These are phyloP conservation scores for Caenorhabditis sp. DNA, from an alignment of 2,888 invertebrate species.

Conservation along the genomic window DNA sequence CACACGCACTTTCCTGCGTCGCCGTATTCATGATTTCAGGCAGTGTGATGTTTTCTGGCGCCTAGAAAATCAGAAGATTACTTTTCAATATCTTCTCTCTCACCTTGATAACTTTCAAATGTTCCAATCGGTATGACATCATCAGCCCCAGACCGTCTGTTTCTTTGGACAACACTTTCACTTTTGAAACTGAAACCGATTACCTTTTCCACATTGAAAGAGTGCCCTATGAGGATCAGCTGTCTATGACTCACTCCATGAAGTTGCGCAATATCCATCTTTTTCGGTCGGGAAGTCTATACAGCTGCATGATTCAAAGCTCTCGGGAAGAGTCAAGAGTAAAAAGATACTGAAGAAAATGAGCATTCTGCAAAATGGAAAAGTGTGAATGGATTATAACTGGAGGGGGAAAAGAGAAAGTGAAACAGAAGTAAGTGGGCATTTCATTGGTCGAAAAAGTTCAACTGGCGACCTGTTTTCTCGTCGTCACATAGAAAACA, in stretches of 20 bases:
- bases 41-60: conserved; percentile 40
- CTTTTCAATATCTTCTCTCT: background rate
- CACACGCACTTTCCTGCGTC: conserved; percentile 60
- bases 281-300: conserved; percentile 35
- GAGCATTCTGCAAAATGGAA: conserved; percentile 40
- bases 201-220: too few species aligned
- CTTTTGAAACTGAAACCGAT: conserved; percentile 56
- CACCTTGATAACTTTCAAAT: conserved; percentile 57
- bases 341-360: conserved; percentile 8
- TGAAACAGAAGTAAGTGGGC: conserved; percentile 17
- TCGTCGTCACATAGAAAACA: conserved; percentile 13
- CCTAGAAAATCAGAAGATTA: background rate
- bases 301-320: conserved; percentile 45
- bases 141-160: conserved; percentile 52
- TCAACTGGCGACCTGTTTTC: conserved; percentile 56
- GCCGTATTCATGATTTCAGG: conserved; percentile 58
- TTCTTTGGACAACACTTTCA: conserved; percentile 60
- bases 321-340: background rate
- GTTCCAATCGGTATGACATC: conserved; percentile 57
- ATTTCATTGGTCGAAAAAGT: conserved; percentile 35
- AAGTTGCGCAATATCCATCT: conserved; percentile 60
- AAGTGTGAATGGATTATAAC: background rate
- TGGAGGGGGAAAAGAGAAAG: background rate
- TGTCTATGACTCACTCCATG: conserved; percentile 57
- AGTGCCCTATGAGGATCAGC: background rate